These are phyloP conservation scores for Spinus olivaceus DNA, from an alignment of 2,797 vertebrate species.

Conservation along the genomic window DNA sequence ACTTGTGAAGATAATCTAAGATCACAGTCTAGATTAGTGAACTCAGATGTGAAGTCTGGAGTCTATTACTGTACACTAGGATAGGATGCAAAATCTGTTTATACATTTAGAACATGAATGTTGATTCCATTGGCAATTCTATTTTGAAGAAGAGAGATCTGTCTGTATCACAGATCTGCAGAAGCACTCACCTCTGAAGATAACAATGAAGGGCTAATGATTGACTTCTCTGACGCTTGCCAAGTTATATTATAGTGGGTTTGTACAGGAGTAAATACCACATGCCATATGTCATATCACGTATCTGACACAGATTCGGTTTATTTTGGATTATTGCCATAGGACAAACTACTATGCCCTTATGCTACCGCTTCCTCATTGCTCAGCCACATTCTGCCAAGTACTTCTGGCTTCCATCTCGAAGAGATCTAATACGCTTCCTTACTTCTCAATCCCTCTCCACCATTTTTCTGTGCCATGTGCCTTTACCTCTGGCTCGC, in stretches of 20 bases:
- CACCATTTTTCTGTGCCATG: not conserved
- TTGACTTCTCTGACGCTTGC: not conserved
- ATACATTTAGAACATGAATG: not conserved
- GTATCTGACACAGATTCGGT: not conserved
- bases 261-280: not conserved
- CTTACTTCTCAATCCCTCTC: accelerated
- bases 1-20: not conserved
- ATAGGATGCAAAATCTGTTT: not conserved
- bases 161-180: not conserved
- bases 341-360: not conserved
- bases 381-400: not conserved
- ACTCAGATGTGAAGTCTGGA: slow-evolving; percentile 12
- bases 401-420: not conserved
- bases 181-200: not conserved
- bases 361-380: not conserved
- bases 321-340: not conserved
- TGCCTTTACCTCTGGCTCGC: too few relatives aligned
- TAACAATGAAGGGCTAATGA: not conserved
- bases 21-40: not conserved
- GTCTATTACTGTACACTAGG: not conserved
- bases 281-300: not conserved
- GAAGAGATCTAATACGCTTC: accelerated
- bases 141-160: not conserved
- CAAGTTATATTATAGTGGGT: not conserved
- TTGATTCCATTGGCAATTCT: not conserved